A percentile compares a stretch with the other conserved stretches of the same genome.
phyloP scores from a whole-genome alignment of 1,140 invertebrate species.

The Paralvinella palmiformis region DNA sequence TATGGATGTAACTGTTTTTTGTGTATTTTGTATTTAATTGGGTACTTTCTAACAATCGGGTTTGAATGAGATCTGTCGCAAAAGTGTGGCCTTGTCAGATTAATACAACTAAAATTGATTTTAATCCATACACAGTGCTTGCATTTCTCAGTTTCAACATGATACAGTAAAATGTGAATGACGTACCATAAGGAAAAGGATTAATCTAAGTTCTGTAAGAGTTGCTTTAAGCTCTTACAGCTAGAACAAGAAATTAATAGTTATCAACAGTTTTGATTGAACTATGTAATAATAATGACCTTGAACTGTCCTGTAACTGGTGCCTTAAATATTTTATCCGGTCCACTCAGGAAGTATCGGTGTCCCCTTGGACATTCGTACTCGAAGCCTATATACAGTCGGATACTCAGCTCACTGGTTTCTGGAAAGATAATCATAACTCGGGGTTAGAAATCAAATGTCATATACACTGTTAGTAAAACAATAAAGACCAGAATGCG shows the following conservation, averaged over 20 bases:
- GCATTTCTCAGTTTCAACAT: neutral
- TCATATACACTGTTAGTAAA: no score
- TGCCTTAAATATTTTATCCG: slow-evolving; percentile 77
- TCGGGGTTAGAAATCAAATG: no score
- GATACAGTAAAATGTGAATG: no score
- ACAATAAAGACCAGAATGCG: no score
- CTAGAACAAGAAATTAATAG: neutral
- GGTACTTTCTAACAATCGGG: no score
- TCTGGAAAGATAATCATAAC: no score
- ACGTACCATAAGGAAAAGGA: neutral
- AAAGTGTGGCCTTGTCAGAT: no score
- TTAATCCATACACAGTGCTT: neutral
- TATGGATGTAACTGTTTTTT: no score
- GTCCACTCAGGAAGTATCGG: slow-evolving; percentile 85
- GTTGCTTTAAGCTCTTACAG: neutral
- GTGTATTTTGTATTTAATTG: no score
- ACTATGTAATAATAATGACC: slow-evolving; percentile 27
- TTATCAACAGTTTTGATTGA: no score
- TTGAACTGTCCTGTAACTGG: slow-evolving; percentile 69
- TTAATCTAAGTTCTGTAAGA: neutral
- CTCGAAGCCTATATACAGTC: slow-evolving; percentile 93
- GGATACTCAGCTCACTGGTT: slow-evolving; percentile 63
- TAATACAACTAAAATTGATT: neutral
- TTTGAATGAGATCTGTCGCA: no score
- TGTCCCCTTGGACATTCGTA: slow-evolving; percentile 95